Base-by-base conservation (phyloP, 2,888 invertebrate species). In the Gerris lacustris region DNA sequence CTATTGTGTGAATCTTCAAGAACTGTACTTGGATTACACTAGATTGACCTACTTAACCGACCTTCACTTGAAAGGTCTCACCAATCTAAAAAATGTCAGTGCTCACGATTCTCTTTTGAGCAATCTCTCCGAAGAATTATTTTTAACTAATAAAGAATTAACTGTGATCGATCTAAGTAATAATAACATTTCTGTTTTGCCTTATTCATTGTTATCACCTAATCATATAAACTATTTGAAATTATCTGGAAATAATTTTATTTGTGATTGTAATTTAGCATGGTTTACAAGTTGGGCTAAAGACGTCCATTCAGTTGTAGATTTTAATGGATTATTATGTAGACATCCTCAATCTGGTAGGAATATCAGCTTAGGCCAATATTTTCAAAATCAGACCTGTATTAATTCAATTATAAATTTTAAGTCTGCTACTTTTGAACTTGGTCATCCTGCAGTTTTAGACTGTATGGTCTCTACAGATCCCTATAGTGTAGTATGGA, bases 241-340 rank as follows among this genome's bases (percentile, higher is more conserved):
- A 75, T 85, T 94, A 75, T 83, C 85, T 55, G 86, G 86, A 71
- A 94, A 94, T 79, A 88, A 88, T 45, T 92, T 91, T 88, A 86
- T 87, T 18, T 94, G 94, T 82, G 92, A 93, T 80, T 94, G 94
- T 78, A 86, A 90, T 68, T 89, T 92, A 86, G 86, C 86, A 75
- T 92, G 92, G 92, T 86, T 92, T 75, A 80, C 83, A 1, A 79
- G 83, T 15, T 88, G 87, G 88, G 17, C 43, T 31, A 18, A 64
- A 18, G 31, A 44, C 18, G 9, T 5, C 43, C 17, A 2, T 44
- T 18, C 18, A 31, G 9, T 7, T 9, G 17, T 17, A 17, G n/a
- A 67, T 45, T 31, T 15, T 43, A 17, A 43, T 44, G 44, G 5
- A 43, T 44, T 67, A n/a, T 15, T 2, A 43, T 67, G 67, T 67